Conservation (phyloP, 30 jellyfish, hydroid and myxozoan genomes). For the Haliclystus octoradiatus region DNA sequence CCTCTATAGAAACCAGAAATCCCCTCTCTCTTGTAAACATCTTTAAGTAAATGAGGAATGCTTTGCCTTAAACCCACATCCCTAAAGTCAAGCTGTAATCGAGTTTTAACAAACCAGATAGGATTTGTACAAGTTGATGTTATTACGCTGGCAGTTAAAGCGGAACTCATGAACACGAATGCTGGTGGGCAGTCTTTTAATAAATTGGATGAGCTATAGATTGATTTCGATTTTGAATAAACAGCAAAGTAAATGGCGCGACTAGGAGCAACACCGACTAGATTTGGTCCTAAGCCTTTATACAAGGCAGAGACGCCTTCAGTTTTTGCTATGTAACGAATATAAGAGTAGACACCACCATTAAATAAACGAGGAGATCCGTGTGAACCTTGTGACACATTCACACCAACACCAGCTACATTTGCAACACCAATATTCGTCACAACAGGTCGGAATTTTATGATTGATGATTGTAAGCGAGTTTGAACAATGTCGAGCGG, state of each 20-base stretch:
- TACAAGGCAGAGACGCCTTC: conserved; percentile 83
- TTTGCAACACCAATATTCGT: conserved; percentile 11
- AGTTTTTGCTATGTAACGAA: conserved; percentile 67
- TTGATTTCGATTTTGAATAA: conserved; percentile 59
- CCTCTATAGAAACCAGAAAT: conserved; percentile 92
- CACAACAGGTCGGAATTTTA: conserved; percentile 27
- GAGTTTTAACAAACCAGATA: conserved; percentile 89
- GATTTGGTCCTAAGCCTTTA: conserved; percentile 82
- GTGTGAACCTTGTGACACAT: conserved; percentile 24
- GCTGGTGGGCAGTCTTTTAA: background rate
- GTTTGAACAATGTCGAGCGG: conserved; percentile 98
- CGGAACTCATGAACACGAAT: conserved; percentile 36
- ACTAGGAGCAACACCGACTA: conserved; percentile 95
- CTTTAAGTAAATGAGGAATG: conserved; percentile 17
- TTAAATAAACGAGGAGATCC: conserved; percentile 53
- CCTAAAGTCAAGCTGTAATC: conserved; percentile 56
- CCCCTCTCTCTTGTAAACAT: conserved; percentile 54
- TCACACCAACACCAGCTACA: conserved; percentile 34
- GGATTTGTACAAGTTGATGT: conserved; percentile 86
- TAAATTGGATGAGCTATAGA: conserved; percentile 16
- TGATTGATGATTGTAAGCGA: conserved; percentile 73
- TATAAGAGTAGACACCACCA: conserved; percentile 56
- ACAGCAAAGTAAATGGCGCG: conserved; percentile 92
- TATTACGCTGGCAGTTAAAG: conserved; percentile 70
- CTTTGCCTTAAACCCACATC: conserved; percentile 21